phyloP scores from a whole-genome alignment of 37 sponge, comb jelly and placozoan species.

The Tethya wilhelma region DNA sequence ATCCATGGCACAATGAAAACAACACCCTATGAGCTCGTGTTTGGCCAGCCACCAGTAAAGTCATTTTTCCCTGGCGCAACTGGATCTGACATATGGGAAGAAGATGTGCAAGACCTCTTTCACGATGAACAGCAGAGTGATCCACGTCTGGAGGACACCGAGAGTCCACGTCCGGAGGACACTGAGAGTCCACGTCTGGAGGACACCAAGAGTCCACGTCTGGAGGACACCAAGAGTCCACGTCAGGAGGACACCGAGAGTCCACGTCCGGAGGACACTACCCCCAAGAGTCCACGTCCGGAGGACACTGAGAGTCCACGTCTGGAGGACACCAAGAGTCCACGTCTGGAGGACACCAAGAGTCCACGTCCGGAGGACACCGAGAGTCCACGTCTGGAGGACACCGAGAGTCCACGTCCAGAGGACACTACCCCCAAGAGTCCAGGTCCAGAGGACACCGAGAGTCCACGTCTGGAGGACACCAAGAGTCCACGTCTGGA shows the following conservation, averaged over 20 bases:
- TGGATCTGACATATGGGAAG: conserved; percentile 23
- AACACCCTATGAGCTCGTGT: conserved; percentile 57
- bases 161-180: too few relatives aligned
- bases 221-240: background rate
- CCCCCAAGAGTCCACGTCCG: too few relatives aligned
- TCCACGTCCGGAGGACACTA: background rate
- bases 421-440: background rate
- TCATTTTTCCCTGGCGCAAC: conserved; percentile 36
- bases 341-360: background rate
- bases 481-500: background rate
- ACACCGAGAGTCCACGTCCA: background rate
- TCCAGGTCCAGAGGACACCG: too few relatives aligned
- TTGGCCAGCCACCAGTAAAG: conserved; percentile 46
- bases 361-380: background rate
- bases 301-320: background rate
- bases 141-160: background rate
- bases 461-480: too few relatives aligned
- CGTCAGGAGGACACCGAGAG: background rate
- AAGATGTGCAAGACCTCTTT: conserved; percentile 44
- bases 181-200: background rate
- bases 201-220: too few relatives aligned
- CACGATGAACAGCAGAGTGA: background rate
- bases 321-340: background rate
- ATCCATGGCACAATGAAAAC: conserved; percentile 42
- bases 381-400: background rate